Evolutionary conservation across 2,888 invertebrate species (phyloP).

Genomic region (Euproctis similis): DNA sequence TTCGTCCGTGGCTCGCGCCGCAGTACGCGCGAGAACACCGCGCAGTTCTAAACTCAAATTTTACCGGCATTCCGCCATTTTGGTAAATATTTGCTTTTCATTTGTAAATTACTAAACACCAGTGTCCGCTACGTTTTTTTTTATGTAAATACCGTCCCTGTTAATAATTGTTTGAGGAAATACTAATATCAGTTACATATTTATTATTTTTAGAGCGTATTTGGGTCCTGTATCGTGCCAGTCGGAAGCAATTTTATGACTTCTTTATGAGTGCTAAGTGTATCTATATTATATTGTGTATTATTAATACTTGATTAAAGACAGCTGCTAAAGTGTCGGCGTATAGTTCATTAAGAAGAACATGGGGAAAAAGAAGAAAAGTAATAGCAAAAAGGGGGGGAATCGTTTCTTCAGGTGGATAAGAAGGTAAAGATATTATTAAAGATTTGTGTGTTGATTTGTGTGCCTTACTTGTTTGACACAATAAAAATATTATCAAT

Average conservation of each 20-base stretch:
- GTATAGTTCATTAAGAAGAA: slow-evolving; percentile 34
- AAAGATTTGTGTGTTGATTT: neutral
- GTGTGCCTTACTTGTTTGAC: neutral
- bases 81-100: slow-evolving; percentile 41
- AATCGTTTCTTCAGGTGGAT: slow-evolving; percentile 70
- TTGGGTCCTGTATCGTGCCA: slow-evolving; percentile 25
- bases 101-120: slow-evolving; percentile 4
- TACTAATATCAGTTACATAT: slow-evolving; percentile 14
- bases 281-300: slow-evolving; percentile 25
- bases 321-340: slow-evolving; percentile 34
- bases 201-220: slow-evolving; percentile 23
- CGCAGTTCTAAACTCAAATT: slow-evolving; percentile 43
- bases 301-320: slow-evolving; percentile 24
- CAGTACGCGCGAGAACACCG: slow-evolving; percentile 59
- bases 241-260: slow-evolving; percentile 19
- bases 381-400: slow-evolving; percentile 51
- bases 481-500: neutral
- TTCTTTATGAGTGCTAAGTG: slow-evolving; percentile 12
- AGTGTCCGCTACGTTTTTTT: slow-evolving; percentile 1
- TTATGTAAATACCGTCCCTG: slow-evolving; percentile 21
- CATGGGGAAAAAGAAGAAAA: slow-evolving; percentile 72
- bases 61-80: slow-evolving; percentile 25
- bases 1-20: slow-evolving; percentile 66
- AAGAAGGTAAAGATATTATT: slow-evolving; percentile 48
- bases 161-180: slow-evolving; percentile 26